Evolutionary conservation across 2,797 vertebrate genomes (phyloP), one percentile per base, ranked within the genome.

Genomic region (Crenichthys baileyi): DNA sequence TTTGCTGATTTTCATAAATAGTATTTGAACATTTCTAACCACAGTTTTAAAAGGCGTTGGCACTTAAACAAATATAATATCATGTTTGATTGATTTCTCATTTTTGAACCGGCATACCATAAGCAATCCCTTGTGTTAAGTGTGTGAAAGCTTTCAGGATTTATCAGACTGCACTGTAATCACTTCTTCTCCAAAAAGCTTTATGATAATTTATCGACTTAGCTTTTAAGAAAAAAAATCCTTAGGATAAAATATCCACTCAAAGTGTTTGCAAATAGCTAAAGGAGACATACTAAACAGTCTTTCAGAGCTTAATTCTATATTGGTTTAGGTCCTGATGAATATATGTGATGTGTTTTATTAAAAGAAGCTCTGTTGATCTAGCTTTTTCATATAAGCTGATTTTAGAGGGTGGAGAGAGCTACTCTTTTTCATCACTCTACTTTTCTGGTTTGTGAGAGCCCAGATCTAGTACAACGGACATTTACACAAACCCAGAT

Each of bases 81-180:
- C 39, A 41, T 58, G 63, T 81, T 56, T 80, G 89, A 92, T 85
- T 87, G 79, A 91, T 90, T 89, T 76, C 65, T 73, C 29, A 72
- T 81, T 72, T 77, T 71, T 77, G 82, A 76, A 84, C 55, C 76
- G 72, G 53, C 18, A 81, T 80, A 80, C 87, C 83, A 79, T 79
- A 83, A 71, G 87, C 90, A 91, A 91, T 93, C 82, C 87, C 63
- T 55, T 84, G 61, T 82, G 91, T 91, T 80, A 92, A 85, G 58
- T 73, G 70, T 79, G 81, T 83, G 74, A 87, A 85, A 90, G 82
- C 24, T 82, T 82, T 78, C 4, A 65, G 73, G 82, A 91, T 92
- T 85, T 90, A 90, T 85, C 82, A 80, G 50, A 11, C 72, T 78
- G 75, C 73, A 82, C 76, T 90, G 82, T 73, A 87, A 91, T 89